Conservation (phyloP, 1,140 invertebrate genomes). For the Drosophila tani region DNA sequence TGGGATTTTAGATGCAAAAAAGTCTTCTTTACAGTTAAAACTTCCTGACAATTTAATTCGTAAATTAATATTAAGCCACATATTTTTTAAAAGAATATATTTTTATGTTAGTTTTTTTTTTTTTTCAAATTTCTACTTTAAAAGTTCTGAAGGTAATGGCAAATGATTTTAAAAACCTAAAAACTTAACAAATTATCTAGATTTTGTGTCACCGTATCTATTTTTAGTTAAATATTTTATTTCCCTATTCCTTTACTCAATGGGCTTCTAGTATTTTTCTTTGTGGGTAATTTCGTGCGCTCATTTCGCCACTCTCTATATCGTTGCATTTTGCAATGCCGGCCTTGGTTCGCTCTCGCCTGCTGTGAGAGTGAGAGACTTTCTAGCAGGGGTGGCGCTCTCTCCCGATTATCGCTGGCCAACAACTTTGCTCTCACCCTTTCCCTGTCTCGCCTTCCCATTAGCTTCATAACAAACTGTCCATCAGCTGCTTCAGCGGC, state of each 20-base stretch:
- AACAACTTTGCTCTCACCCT: neutral
- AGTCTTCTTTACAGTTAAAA: no score
- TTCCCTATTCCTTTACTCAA: neutral
- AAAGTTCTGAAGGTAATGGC: no score
- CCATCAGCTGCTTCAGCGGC: conserved; percentile 45
- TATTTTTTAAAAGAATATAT: no score
- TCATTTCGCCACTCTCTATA: conserved; percentile 2
- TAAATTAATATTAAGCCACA: no score
- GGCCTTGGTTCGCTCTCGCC: conserved; percentile 38
- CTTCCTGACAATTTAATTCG: no score
- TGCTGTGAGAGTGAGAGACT: no score
- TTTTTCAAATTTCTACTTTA: no score
- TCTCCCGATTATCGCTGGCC: conserved; percentile 1
- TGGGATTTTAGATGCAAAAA: no score
- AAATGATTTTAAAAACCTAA: no score
- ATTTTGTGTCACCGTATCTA: neutral
- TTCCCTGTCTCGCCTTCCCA: conserved; percentile 2
- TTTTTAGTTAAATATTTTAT: neutral
- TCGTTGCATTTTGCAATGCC: conserved; percentile 8
- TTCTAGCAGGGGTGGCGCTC: conserved; percentile 9
- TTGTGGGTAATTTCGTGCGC: conserved; percentile 1
- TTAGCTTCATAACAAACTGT: conserved; percentile 50
- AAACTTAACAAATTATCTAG: no score
- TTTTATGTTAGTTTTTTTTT: no score
- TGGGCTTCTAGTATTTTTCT: conserved; percentile 6